A percentile compares a stretch with the other conserved stretches of the same genome.
phyloP scores from a whole-genome alignment of 2,888 invertebrate genomes.

The Hirtodrosophila cameraria region DNA sequence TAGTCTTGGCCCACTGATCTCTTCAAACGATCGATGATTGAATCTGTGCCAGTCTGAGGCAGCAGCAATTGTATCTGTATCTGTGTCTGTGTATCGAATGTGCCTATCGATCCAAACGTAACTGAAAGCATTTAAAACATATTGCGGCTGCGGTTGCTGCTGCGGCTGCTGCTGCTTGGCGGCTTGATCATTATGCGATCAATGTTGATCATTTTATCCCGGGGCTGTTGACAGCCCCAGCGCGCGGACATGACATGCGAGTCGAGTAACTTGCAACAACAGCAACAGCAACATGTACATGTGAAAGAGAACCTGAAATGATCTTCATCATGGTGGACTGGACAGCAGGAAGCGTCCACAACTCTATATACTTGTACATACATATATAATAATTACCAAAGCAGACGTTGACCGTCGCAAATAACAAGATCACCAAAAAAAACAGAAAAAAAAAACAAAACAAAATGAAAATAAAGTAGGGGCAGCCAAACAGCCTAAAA shows the following conservation, averaged over 20 bases:
- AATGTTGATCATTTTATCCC: conserved; percentile 83
- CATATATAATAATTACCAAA: conserved; percentile 76
- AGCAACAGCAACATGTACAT: background rate
- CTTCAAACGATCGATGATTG: conserved; percentile 48
- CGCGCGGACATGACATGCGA: conserved; percentile 82
- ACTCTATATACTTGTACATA: conserved; percentile 40
- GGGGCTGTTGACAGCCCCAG: conserved; percentile 83
- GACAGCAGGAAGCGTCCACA: conserved; percentile 32
- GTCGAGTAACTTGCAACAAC: conserved; percentile 58
- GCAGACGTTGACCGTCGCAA: conserved; percentile 49
- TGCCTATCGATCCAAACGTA: conserved; percentile 1
- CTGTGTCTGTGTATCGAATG: background rate
- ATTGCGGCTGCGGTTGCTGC: conserved; percentile 32
- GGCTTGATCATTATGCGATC: conserved; percentile 82
- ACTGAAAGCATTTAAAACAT: conserved; percentile 67
- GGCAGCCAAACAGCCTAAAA: conserved; percentile 13
- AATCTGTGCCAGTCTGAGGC: conserved; percentile 53
- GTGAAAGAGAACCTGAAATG: conserved; percentile 52
- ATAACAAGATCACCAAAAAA: conserved; percentile 60
- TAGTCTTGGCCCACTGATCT: conserved; percentile 35
- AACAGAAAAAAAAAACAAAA: too few species aligned
- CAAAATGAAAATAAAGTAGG: background rate
- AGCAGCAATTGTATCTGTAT: conserved; percentile 7
- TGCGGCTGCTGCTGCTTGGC: conserved; percentile 28
- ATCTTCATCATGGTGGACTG: conserved; percentile 77